A percentile compares a stretch with the other conserved stretches of the same genome.
phyloP scores from a whole-genome alignment of 2,113 vertebrate genomes.

The Phrynocephalus versicolor region DNA sequence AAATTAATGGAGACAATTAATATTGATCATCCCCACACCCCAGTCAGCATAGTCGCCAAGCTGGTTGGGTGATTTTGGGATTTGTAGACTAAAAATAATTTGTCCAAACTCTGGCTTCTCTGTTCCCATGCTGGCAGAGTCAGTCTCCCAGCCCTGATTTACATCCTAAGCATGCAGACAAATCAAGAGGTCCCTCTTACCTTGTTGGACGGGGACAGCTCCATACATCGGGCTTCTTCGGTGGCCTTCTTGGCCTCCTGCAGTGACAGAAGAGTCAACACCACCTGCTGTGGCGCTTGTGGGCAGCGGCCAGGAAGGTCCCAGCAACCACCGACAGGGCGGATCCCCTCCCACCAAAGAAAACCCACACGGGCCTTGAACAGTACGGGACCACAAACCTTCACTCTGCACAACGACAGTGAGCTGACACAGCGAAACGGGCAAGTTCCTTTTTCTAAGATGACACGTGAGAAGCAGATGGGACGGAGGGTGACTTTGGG shows the following conservation, averaged over 20 bases:
- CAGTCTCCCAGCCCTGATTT: no score
- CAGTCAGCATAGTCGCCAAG: no score
- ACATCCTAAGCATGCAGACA: neutral
- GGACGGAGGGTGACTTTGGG: neutral
- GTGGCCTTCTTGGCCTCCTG: conserved; percentile 15
- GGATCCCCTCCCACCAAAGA: neutral
- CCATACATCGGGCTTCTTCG: neutral
- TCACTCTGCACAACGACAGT: neutral
- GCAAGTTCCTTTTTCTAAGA: conserved; percentile 27
- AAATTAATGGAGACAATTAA: no score
- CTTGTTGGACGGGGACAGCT: neutral
- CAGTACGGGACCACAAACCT: neutral
- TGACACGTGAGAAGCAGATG: conserved; percentile 1
- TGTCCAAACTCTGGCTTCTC: no score
- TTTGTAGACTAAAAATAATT: no score
- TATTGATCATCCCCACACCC: no score
- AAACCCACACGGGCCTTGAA: neutral
- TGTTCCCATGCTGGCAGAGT: no score
- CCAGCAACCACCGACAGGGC: neutral
- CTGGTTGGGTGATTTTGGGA: no score
- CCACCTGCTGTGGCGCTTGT: no score
- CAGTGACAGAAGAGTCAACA: neutral
- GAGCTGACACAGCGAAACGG: conserved; percentile 13
- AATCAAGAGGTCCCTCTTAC: neutral
- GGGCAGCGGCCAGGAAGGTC: no score